Conservation (phyloP, 2,888 invertebrate genomes). For the Dioctria linearis region DNA sequence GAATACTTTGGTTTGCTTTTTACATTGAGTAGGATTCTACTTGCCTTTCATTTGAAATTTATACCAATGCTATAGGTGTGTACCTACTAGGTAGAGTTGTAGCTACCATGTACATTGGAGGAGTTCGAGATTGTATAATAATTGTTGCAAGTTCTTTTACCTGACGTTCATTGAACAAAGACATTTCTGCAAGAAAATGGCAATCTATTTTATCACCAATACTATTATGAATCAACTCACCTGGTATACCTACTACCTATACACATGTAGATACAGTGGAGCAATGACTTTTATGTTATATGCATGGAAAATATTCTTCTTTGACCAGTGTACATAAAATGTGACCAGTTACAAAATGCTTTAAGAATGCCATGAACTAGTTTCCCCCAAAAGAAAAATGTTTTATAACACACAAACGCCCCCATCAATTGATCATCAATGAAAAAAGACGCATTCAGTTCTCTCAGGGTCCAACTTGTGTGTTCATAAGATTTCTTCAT, state of each 20-base stretch:
- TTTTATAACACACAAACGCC: slow-evolving; percentile 7
- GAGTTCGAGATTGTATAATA: not conserved
- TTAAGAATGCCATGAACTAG: slow-evolving; percentile 18
- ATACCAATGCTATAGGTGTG: not conserved
- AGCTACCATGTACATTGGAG: too few species aligned
- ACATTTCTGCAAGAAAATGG: too few species aligned
- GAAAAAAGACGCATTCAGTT: slow-evolving; percentile 16
- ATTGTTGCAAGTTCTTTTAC: not conserved
- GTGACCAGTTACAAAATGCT: slow-evolving; percentile 40
- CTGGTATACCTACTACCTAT: too few species aligned
- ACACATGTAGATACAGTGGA: not conserved
- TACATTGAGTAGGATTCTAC: slow-evolving; percentile 27
- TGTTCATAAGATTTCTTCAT: slow-evolving; percentile 1
- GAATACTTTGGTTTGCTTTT: slow-evolving; percentile 28
- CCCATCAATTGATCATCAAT: slow-evolving; percentile 26
- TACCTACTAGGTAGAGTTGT: too few species aligned
- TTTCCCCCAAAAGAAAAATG: not conserved
- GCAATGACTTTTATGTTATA: slow-evolving; percentile 32
- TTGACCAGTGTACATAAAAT: slow-evolving; percentile 40
- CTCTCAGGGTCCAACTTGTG: not conserved
- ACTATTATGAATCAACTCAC: too few species aligned
- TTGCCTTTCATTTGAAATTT: slow-evolving; percentile 25
- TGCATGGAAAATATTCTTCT: not conserved
- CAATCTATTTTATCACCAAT: too few species aligned
- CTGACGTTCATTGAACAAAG: not conserved